phyloP scores from a whole-genome alignment of 2,888 invertebrate genomes.

The Ochropleura plecta region DNA sequence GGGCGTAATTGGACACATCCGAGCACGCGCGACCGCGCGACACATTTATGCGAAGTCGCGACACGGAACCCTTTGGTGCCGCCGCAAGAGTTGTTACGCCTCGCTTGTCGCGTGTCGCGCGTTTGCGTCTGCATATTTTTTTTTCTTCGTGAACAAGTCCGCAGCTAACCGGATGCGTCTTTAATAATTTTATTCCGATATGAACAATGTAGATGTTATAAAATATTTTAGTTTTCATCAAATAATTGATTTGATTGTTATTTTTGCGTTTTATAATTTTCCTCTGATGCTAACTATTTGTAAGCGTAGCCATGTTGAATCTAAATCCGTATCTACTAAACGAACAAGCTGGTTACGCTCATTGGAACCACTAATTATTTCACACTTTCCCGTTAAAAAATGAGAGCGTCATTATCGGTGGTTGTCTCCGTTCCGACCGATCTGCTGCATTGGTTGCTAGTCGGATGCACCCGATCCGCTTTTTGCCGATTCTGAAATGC shows the following conservation, averaged over 20 bases:
- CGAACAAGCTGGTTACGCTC: conserved; percentile 60
- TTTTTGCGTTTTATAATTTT: conserved; percentile 58
- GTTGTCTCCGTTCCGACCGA: conserved; percentile 74
- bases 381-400: conserved; percentile 80
- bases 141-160: conserved; percentile 17
- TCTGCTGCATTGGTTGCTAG: conserved; percentile 68
- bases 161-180: neutral
- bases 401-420: conserved; percentile 72
- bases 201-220: conserved; percentile 30
- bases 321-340: conserved; percentile 56
- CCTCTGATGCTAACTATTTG: conserved; percentile 38
- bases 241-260: conserved; percentile 37
- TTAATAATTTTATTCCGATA: conserved; percentile 45
- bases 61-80: conserved; percentile 69
- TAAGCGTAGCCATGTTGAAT: conserved; percentile 58
- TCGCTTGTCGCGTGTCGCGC: conserved; percentile 32
- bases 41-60: conserved; percentile 66
- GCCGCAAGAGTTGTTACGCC: conserved; percentile 34
- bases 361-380: conserved; percentile 72
- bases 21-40: conserved; percentile 67
- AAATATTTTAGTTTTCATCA: conserved; percentile 39
- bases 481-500: conserved; percentile 70
- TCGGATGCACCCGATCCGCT: conserved; percentile 65
- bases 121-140: conserved; percentile 34
- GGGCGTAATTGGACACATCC: conserved; percentile 74